A percentile compares a stretch with the other conserved stretches of the same genome.
Evolutionary conservation across 1,140 invertebrate species (phyloP).

Genomic region (Panulirus ornatus): DNA sequence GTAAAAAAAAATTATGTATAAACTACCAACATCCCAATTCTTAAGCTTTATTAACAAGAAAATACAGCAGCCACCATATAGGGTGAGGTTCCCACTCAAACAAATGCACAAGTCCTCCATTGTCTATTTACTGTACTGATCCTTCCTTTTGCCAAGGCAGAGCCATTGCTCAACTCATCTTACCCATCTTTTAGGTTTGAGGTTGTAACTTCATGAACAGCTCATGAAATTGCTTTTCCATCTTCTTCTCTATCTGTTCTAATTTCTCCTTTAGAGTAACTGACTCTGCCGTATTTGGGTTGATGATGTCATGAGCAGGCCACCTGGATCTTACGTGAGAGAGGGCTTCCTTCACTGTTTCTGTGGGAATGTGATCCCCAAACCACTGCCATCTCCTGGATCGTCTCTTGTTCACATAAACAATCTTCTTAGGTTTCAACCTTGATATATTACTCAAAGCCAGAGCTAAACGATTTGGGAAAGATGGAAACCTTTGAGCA

Average conservation of each 20-base stretch:
- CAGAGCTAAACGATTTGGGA: conserved; percentile 19
- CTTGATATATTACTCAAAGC: not conserved
- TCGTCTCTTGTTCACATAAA: not conserved
- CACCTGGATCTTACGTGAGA: not conserved
- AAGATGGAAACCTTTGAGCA: not conserved
- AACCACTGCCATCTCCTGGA: not conserved
- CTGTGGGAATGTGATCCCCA: not conserved
- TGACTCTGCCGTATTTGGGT: not conserved
- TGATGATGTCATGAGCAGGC: not conserved
- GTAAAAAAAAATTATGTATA: no score
- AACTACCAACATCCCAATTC: no score
- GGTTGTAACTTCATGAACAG: not conserved
- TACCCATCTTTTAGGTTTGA: no score
- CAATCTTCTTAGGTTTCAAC: not conserved
- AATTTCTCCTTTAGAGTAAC: not conserved
- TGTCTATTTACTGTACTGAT: no score
- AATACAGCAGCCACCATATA: no score
- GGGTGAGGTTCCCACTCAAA: no score
- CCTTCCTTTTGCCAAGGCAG: no score
- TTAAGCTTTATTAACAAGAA: no score
- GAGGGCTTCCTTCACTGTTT: not conserved
- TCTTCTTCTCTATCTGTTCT: not conserved
- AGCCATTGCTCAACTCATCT: no score
- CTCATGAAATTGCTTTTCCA: not conserved
- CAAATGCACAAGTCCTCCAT: no score